A percentile compares a stretch with the other conserved stretches of the same genome.
These are phyloP conservation scores for Gerris lacustris DNA, from an alignment of 2,888 invertebrate species.

Conservation along the genomic window DNA sequence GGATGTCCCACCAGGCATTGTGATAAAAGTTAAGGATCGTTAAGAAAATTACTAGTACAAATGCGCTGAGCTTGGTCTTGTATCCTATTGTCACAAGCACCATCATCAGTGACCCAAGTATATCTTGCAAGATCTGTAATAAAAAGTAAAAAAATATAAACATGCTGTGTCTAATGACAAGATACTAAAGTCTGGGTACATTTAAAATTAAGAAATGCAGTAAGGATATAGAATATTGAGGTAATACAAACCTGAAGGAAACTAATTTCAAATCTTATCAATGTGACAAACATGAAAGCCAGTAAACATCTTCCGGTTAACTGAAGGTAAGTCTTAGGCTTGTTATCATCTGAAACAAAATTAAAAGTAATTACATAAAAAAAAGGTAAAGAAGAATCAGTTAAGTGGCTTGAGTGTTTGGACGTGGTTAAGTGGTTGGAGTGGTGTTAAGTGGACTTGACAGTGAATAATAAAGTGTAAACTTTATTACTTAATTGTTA, in stretches of 20 bases:
- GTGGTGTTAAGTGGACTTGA: too few relatives aligned
- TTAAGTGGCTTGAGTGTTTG: too few relatives aligned
- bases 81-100: constrained; percentile 91
- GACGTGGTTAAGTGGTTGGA: too few relatives aligned
- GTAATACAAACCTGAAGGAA: constrained; percentile 60
- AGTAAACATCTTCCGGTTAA: constrained; percentile 87
- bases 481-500: too few relatives aligned
- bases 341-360: constrained; percentile 58
- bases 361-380: constrained; percentile 8
- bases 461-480: too few relatives aligned
- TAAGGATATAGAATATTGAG: background rate
- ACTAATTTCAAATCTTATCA: constrained; percentile 84
- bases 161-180: too few relatives aligned
- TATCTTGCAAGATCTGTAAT: constrained; percentile 72
- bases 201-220: constrained; percentile 25
- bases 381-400: background rate
- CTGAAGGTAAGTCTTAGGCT: constrained; percentile 92
- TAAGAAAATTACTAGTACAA: constrained; percentile 81
- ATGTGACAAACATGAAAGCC: constrained; percentile 97
- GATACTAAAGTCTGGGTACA: constrained; percentile 12
- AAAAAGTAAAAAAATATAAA: constrained; percentile 16
- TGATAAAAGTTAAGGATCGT: constrained; percentile 86
- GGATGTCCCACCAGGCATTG: constrained; percentile 97
- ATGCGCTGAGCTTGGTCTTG: constrained; percentile 95
- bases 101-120: constrained; percentile 89